phyloP scores from a whole-genome alignment of 2,113 vertebrate species.

The Zosterops japonicus region DNA sequence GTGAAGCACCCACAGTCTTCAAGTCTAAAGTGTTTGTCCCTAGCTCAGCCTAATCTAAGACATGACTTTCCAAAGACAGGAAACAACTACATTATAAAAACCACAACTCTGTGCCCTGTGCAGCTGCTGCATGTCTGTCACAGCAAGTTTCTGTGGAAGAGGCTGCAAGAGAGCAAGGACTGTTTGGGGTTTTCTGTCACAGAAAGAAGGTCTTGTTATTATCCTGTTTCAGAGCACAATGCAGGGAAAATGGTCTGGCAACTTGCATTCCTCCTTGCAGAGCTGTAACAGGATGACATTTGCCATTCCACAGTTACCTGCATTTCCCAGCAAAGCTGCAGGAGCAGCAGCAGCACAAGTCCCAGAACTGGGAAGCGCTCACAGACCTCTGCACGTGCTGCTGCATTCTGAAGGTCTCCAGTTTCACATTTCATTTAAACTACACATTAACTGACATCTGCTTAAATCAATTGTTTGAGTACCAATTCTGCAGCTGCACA shows the following conservation, averaged over 20 bases:
- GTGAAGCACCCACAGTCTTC: neutral
- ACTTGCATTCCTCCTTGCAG: neutral
- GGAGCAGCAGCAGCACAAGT: rapidly evolving
- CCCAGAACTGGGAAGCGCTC: rapidly evolving
- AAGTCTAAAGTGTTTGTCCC: neutral
- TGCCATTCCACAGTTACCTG: neutral
- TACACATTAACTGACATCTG: neutral
- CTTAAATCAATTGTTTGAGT: neutral
- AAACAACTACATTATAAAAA: neutral
- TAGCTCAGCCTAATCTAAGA: neutral
- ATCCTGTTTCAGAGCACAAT: neutral
- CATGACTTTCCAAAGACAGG: neutral
- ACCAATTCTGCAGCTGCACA: neutral
- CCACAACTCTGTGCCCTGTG: neutral
- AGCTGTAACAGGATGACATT: neutral
- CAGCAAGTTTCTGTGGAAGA: neutral
- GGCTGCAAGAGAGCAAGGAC: neutral
- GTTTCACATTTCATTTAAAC: neutral
- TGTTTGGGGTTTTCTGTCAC: neutral
- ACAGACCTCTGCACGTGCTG: rapidly evolving
- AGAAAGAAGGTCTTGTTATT: neutral
- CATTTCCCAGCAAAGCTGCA: neutral
- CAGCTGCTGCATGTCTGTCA: neutral
- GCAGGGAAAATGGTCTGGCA: neutral
- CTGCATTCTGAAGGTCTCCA: neutral